Evolutionary conservation across 2,888 invertebrate species (phyloP).

Genomic region (Diogma glabrata): DNA sequence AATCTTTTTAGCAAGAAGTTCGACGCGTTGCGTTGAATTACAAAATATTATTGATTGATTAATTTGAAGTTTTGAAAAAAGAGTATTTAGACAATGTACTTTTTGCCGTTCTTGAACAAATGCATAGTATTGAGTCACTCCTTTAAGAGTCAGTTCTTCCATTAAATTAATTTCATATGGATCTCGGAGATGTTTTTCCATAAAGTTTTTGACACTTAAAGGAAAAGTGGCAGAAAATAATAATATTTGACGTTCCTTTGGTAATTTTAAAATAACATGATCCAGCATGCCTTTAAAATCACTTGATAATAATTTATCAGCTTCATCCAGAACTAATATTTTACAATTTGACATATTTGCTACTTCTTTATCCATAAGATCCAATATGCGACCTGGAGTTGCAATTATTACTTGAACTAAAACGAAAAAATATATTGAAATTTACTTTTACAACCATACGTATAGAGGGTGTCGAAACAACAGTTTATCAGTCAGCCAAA

Average conservation of each 20-base stretch:
- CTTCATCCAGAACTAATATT: conserved; percentile 96
- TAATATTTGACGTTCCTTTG: conserved; percentile 91
- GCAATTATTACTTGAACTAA: conserved; percentile 94
- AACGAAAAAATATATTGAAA: conserved; percentile 48
- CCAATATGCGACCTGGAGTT: conserved; percentile 97
- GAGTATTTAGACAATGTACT: conserved; percentile 98
- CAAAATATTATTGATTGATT: conserved; percentile 99
- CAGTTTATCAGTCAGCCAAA: no score
- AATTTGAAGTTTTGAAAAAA: conserved; percentile 99
- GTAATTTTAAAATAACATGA: conserved; percentile 85
- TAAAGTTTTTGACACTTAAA: conserved; percentile 94
- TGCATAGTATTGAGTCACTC: conserved; percentile 99
- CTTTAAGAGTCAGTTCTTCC: conserved; percentile 98
- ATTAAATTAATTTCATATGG: conserved; percentile 99
- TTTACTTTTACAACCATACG: no score
- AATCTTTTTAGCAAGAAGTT: conserved; percentile 97
- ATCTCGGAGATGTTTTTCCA: conserved; percentile 92
- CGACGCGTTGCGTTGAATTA: conserved; percentile 98
- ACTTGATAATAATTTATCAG: conserved; percentile 96
- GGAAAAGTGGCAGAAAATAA: conserved; percentile 99
- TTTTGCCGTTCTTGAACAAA: conserved; percentile 99
- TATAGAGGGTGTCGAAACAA: no score
- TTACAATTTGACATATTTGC: conserved; percentile 93
- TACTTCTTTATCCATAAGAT: conserved; percentile 96
- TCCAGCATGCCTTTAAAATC: conserved; percentile 99